Evolutionary conservation across 2,113 vertebrate genomes (phyloP), one percentile per base, ranked within the genome.

Genomic region (Paramisgurnus dabryanus): DNA sequence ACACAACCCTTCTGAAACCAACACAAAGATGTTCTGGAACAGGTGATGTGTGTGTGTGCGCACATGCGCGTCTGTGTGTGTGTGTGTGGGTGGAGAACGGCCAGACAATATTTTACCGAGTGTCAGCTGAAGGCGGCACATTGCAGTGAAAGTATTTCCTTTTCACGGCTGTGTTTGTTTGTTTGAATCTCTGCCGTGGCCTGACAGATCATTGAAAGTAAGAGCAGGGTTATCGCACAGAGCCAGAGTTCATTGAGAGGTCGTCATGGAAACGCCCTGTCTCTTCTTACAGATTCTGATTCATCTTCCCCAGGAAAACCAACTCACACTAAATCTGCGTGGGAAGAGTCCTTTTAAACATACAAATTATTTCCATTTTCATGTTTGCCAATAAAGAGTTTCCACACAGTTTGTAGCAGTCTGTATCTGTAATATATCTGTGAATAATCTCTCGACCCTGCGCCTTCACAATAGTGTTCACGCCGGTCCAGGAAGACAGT

Each of bases 111-210:
- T 64, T 76, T 76, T 76, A 64, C 22, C 43, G 73, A 34, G 60
- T 76, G 57, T 76, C 58, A 64, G 43, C 73, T 34, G 13, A 6
- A 58, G 73, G 60, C 22, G 22, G 58, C 73, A 76, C 60, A 64
- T 50, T 1, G 60, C 73, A 76, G 73, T 11, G 60, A 76, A 74
- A 76, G 60, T 76, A 76, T 76, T 76, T 76, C 60, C 73, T 76
- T 15, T 64, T 7, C 13, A 1, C 5, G 18, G 73, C 73, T 64
- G 73, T 64, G 71, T 76, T 64, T 76, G 72, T 75, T 75, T 75
- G 73, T 76, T 18, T 64, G 60, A 43, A 76, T 76, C 45, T 76
- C 61, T 64, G 73, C 73, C 1, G 73, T 60, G 61, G 60, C 45
- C 43, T 1, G 9, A 39, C 3, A 22, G 41, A 76, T 63, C 15